Evolutionary conservation across 2,113 vertebrate genomes (phyloP), one percentile per base, ranked within the genome.

Genomic region (Macrotis lagotis): DNA sequence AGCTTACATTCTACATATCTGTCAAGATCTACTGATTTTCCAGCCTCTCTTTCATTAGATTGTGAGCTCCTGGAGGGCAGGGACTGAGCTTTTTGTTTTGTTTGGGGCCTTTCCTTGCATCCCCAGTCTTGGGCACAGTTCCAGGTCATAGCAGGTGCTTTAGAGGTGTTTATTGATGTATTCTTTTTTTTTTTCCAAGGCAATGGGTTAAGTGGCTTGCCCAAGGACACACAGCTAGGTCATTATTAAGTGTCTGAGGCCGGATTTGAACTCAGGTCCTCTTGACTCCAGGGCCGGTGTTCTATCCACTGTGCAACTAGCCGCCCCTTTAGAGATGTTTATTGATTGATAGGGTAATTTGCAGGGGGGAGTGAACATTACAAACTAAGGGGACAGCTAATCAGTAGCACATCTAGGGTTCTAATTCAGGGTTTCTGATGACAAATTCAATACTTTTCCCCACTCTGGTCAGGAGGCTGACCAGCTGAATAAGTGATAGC

Each of bases 391-490:
- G 6, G 16, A 96, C 88, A 93, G 92, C 50, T 92, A 31, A 88
- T n/a, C 88, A 74, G 16, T 3, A 88, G 25, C 44, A 92, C 55
- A 94, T n/a, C 2, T 93, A 96, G 52, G 55, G 55, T 74, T 74
- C 66, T 9, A 16, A 74, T n/a, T n/a, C 31, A n/a, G 59, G 59
- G 55, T 92, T 88, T 91, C 88, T 24, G 74, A 93, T n/a, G 66
- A 74, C 66, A 74, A 19, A 74, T 83, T n/a, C 66, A 83, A 16
- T 83, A n/a, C 37, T 44, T 83, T n/a, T 22, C 66, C 37, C 37
- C 16, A n/a, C 66, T 83, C 16, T n/a, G 16, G 9, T 28, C 66
- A 74, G 37, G 37, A 74, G 59, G n/a, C 55, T n/a, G 59, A 6
- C 59, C 59, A 44, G 37, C 5, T 83, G n/a, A 83, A 83, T 2